Conservation (phyloP, 1,140 invertebrate species). For the Dreissena rostriformis region DNA sequence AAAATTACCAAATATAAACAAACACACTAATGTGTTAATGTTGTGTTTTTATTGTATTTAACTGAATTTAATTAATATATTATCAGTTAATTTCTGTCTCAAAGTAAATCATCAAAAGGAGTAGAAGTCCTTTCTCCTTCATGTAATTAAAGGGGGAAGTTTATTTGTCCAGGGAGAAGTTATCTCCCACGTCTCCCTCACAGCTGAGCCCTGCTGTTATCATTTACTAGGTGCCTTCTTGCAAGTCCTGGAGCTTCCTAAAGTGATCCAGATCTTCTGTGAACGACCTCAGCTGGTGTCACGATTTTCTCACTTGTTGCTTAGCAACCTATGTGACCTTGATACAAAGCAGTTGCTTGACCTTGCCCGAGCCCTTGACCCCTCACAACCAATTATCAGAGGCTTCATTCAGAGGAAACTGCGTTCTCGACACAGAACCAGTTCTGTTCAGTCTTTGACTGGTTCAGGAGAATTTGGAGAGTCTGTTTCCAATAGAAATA, state of each 20-base stretch:
- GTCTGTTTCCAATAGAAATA: neutral
- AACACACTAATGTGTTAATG: too few relatives aligned
- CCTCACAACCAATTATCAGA: slow-evolving; percentile 71
- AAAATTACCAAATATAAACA: too few relatives aligned
- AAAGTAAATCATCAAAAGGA: too few relatives aligned
- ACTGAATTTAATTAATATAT: too few relatives aligned
- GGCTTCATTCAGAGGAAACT: slow-evolving; percentile 61
- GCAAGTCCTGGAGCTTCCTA: slow-evolving; percentile 62
- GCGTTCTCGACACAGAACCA: slow-evolving; percentile 57
- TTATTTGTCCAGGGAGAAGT: too few relatives aligned
- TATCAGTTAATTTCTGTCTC: too few relatives aligned
- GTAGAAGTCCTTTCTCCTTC: too few relatives aligned
- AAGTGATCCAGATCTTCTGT: slow-evolving; percentile 72
- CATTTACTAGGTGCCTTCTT: slow-evolving; percentile 68
- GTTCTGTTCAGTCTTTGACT: slow-evolving; percentile 29
- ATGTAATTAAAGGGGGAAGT: too few relatives aligned
- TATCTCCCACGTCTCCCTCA: too few relatives aligned
- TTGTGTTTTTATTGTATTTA: too few relatives aligned
- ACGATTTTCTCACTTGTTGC: slow-evolving; percentile 67
- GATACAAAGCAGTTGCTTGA: slow-evolving; percentile 62
- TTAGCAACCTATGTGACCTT: slow-evolving; percentile 65
- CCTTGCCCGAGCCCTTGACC: slow-evolving; percentile 77
- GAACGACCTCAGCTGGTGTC: slow-evolving; percentile 72
- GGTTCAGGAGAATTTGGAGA: slow-evolving; percentile 42
- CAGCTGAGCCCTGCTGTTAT: too few relatives aligned